Percentiles rank a stretch among this genome's conserved stretches.
These are phyloP conservation scores for Pardosa pseudoannulata DNA, from an alignment of 2,888 invertebrate genomes.

Conservation along the genomic window DNA sequence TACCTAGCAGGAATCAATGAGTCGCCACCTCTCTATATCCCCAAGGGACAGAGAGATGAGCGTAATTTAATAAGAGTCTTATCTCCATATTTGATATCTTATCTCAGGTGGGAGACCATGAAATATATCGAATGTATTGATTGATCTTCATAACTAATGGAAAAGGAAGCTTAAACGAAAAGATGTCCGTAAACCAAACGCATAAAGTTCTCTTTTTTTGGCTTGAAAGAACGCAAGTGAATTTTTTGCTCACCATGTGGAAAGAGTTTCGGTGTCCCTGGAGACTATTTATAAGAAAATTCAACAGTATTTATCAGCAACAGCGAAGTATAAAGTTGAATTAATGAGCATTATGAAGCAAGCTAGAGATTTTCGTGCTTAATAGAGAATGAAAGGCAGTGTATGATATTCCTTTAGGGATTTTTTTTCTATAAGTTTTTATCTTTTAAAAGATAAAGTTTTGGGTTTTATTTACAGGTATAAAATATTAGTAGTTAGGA, in stretches of 20 bases:
- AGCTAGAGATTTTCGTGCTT: no score
- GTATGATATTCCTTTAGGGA: no score
- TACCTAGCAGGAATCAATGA: background rate
- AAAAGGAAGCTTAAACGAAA: background rate
- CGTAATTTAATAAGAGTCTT: slow-evolving; percentile 58
- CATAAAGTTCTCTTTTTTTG: background rate
- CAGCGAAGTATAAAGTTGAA: no score
- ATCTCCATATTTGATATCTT: slow-evolving; percentile 67
- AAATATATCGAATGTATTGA: background rate
- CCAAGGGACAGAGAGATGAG: slow-evolving; percentile 21
- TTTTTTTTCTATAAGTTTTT: no score
- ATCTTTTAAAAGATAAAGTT: no score
- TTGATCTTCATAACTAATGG: background rate
- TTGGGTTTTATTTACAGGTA: no score
- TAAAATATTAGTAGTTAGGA: no score
- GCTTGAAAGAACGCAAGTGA: background rate
- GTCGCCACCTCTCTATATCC: background rate
- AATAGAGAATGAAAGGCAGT: no score
- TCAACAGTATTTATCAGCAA: no score
- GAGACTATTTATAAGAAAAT: background rate
- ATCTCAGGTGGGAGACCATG: slow-evolving; percentile 34
- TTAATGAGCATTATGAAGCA: no score
- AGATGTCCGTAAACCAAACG: background rate
- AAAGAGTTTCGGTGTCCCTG: background rate
- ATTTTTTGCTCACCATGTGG: background rate